Percentiles rank a stretch among this genome's conserved stretches.
These are phyloP conservation scores for Agapostemon virescens DNA, from an alignment of 2,888 invertebrate genomes.

Conservation along the genomic window DNA sequence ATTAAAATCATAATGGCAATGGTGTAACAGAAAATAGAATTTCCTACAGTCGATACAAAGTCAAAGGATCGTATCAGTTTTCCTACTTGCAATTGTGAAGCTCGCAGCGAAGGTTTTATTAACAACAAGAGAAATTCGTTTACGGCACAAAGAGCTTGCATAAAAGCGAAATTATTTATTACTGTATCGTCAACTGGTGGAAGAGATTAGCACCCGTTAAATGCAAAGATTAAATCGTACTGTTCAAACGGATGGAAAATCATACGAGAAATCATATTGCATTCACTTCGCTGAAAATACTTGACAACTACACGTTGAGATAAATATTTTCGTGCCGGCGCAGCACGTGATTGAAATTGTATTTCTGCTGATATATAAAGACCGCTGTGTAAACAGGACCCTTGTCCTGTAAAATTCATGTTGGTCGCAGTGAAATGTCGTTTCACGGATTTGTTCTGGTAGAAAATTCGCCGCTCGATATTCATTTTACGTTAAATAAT, in stretches of 20 bases:
- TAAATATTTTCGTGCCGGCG: conserved; percentile 8
- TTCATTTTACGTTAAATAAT: conserved; percentile 16
- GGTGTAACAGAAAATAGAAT: no score
- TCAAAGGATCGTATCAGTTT: no score
- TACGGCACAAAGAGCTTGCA: background rate
- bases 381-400: background rate
- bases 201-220: background rate
- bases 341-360: conserved; percentile 11
- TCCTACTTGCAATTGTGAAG: background rate
- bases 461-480: conserved; percentile 15
- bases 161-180: background rate
- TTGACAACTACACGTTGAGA: background rate
- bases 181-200: background rate
- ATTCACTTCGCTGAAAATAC: background rate
- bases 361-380: conserved; percentile 10
- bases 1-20: no score
- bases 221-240: background rate
- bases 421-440: background rate
- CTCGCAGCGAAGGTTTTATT: background rate
- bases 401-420: background rate
- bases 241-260: background rate
- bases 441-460: conserved; percentile 7
- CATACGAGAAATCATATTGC: background rate
- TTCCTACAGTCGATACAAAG: no score
- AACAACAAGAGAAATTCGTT: background rate